Conservation (phyloP, 2,113 vertebrate genomes). For the Anthoscopus minutus region DNA sequence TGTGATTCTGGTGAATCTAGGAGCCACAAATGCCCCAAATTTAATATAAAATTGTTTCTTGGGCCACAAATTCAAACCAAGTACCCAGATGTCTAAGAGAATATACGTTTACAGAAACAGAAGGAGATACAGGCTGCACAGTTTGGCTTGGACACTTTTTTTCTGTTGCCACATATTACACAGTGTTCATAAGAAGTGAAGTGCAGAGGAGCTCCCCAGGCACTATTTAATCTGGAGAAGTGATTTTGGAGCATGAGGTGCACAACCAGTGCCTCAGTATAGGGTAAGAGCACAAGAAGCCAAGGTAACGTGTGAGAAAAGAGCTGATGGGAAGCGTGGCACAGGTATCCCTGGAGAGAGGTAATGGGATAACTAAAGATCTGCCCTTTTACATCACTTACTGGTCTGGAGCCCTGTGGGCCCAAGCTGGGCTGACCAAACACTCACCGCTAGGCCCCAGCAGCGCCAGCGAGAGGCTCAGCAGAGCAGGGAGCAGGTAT, state of each 20-base stretch:
- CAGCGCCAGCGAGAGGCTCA: not conserved
- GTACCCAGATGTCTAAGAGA: not conserved
- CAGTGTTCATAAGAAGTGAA: not conserved
- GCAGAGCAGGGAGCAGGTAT: not conserved
- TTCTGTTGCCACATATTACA: not conserved
- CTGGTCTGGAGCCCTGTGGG: not conserved
- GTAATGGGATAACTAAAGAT: rapidly evolving
- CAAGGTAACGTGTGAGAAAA: rapidly evolving
- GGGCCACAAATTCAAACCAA: not conserved
- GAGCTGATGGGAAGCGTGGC: not conserved
- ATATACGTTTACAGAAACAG: not conserved
- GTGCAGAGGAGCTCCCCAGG: not conserved
- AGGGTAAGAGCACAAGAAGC: rapidly evolving
- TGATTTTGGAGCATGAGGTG: rapidly evolving
- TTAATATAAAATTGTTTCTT: not conserved
- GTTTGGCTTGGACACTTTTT: not conserved
- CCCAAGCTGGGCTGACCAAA: not conserved
- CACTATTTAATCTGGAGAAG: not conserved
- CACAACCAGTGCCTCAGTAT: not conserved
- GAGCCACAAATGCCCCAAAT: not conserved
- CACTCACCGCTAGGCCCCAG: conserved; percentile 19
- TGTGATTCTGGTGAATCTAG: not conserved
- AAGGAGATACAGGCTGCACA: not conserved
- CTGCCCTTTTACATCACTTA: not conserved
- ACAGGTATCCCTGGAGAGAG: no score